Evolutionary conservation across 2,888 invertebrate genomes (phyloP).

Genomic region (Ormyrus nitidulus): DNA sequence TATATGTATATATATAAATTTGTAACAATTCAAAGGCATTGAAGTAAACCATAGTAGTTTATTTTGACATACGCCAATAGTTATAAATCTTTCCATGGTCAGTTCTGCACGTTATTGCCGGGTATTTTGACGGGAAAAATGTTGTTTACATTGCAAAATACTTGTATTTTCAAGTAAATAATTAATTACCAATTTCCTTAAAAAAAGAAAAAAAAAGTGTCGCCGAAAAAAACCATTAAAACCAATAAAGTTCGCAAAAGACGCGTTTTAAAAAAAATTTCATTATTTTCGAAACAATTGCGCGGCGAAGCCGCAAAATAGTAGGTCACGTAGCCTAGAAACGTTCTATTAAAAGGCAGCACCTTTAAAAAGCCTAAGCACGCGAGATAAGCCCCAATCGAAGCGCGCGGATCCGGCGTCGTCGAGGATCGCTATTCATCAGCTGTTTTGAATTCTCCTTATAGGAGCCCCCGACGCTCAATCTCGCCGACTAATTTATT

Average conservation of each 20-base stretch:
- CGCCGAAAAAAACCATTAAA: too few relatives aligned
- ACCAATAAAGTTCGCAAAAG: too few relatives aligned
- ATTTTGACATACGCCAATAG: constrained; percentile 27
- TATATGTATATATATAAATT: too few relatives aligned
- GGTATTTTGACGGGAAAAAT: too few relatives aligned
- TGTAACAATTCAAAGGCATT: too few relatives aligned
- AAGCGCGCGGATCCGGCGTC: background rate
- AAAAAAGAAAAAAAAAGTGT: too few relatives aligned
- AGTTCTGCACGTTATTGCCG: too few relatives aligned
- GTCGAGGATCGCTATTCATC: background rate
- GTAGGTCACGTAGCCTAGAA: background rate
- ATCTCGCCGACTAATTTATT: constrained; percentile 18
- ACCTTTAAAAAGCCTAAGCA: constrained; percentile 16
- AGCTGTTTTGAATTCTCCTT: constrained; percentile 18
- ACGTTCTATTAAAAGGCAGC: constrained; percentile 34
- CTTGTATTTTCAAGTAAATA: too few relatives aligned
- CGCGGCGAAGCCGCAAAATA: constrained; percentile 8
- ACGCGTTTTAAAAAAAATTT: too few relatives aligned
- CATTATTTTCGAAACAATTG: background rate
- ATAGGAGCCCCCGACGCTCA: background rate
- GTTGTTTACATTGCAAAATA: too few relatives aligned
- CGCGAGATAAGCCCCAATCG: constrained; percentile 22
- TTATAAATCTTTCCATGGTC: background rate
- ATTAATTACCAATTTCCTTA: too few relatives aligned
- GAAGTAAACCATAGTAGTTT: background rate